Evolutionary conservation across 2,888 invertebrate species (phyloP).

Genomic region (Dendrolimus houi): DNA sequence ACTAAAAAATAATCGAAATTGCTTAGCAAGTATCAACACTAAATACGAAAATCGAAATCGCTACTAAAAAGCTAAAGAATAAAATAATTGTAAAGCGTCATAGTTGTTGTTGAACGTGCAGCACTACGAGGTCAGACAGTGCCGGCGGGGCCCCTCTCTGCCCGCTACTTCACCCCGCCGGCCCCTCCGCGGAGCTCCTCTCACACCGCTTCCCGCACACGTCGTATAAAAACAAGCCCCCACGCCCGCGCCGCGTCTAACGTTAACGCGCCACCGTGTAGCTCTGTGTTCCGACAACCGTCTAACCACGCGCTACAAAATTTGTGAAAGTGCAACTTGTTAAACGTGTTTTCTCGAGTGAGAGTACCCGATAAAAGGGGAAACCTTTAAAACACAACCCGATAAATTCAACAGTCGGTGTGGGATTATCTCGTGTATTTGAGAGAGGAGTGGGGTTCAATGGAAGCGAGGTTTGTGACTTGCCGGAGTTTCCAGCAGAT

Average conservation of each 20-base stretch:
- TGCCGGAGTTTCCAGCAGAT: slow-evolving; percentile 74
- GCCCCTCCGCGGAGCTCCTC: slow-evolving; percentile 21
- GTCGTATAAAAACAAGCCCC: slow-evolving; percentile 45
- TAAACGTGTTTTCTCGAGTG: slow-evolving; percentile 61
- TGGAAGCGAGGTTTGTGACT: slow-evolving; percentile 76
- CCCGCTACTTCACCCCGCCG: slow-evolving; percentile 21
- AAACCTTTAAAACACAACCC: slow-evolving; percentile 13
- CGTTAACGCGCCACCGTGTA: slow-evolving; percentile 50
- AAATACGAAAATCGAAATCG: too few species aligned
- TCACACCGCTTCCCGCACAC: slow-evolving; percentile 23
- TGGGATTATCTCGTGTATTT: slow-evolving; percentile 50
- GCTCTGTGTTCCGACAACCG: slow-evolving; percentile 34
- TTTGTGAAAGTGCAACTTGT: slow-evolving; percentile 70
- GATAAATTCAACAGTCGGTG: slow-evolving; percentile 38
- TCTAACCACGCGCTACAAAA: slow-evolving; percentile 54
- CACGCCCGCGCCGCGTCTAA: slow-evolving; percentile 69
- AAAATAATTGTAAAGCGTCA: not conserved
- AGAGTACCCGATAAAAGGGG: slow-evolving; percentile 34
- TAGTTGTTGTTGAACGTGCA: slow-evolving; percentile 16
- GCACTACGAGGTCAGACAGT: slow-evolving; percentile 52
- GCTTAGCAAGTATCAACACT: too few species aligned
- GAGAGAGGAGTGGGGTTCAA: slow-evolving; percentile 64
- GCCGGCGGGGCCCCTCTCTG: slow-evolving; percentile 28
- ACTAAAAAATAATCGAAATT: too few species aligned
- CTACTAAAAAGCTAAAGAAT: too few species aligned